These are phyloP conservation scores for Clitarchus hookeri DNA, from an alignment of 2,888 invertebrate species.

Conservation along the genomic window DNA sequence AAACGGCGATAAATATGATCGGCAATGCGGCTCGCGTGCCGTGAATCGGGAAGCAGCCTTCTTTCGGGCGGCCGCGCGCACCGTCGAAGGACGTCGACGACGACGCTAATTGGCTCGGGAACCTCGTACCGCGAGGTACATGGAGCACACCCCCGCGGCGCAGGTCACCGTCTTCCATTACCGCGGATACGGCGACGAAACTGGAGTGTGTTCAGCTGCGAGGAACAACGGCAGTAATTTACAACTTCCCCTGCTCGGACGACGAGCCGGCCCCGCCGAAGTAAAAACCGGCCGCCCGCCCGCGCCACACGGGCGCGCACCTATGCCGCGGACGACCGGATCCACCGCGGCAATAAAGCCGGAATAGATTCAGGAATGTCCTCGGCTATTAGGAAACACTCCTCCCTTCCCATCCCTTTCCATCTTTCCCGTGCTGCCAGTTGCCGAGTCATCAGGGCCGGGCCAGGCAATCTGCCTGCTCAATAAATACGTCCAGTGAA, in stretches of 20 bases:
- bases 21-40: background rate
- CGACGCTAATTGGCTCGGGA: background rate
- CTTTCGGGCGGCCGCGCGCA: too few species aligned
- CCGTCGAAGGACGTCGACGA: background rate
- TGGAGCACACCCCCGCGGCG: background rate
- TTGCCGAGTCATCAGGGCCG: background rate
- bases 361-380: background rate
- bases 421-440: background rate
- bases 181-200: background rate
- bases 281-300: background rate
- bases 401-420: background rate
- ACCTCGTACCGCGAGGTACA: background rate
- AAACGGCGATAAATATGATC: background rate
- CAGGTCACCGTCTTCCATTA: background rate
- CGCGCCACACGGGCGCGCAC: background rate
- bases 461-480: constrained; percentile 7
- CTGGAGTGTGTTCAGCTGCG: background rate
- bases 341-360: background rate
- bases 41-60: too few species aligned
- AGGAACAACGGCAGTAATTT: background rate
- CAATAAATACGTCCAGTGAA: constrained; percentile 24
- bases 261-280: background rate
- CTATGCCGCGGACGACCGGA: background rate
- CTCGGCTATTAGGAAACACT: constrained; percentile 14
- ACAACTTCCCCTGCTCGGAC: background rate